Evolutionary conservation across 2,113 vertebrate genomes (phyloP), one percentile per base, ranked within the genome.

Genomic region (Semicossyphus pulcher): DNA sequence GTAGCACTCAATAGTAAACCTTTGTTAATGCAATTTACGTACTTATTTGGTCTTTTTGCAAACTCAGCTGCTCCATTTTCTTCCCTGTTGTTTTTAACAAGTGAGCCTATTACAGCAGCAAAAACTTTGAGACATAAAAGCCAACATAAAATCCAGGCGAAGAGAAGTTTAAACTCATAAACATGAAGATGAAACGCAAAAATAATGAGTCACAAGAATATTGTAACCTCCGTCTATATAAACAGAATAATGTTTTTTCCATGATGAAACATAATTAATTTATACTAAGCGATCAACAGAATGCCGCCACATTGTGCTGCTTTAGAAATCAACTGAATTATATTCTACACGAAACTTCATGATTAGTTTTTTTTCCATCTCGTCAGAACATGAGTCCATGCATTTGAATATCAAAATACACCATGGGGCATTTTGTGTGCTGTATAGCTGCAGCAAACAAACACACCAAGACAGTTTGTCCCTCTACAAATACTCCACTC

Each of bases 361-460:
- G 51, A 78, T 79, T 16, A 42, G 10, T 57, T 42, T 15, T 52
- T n/a, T 57, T 56, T 42, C 21, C 2, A 26, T 47, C 32, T 69
- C 36, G 64, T 72, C 42, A 64, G 25, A 78, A 76, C 45, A 82
- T 68, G 37, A 67, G 1, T 65, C 26, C 10, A 10, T 81, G 56
- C 45, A 67, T 79, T 66, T 57, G 10, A 72, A 73, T 59, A 70
- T 73, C 21, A 73, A 60, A 78, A 58, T 36, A 58, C 45, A 51
- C 44, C 70, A 51, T 7, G 9, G 57, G 61, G 41, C 69, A 16
- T 62, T 69, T 70, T 49, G 47, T 67, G 60, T 47, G 42, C 36
- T 53, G 1, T 58, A 53, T 54, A 52, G 39, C 36, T 0, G 23
- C 39, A 78, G 61, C 69, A 73, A 80, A 76, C 66, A 71, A 72